A percentile compares a stretch with the other conserved stretches of the same genome.
These are phyloP conservation scores for Sepiola atlantica DNA, from an alignment of 2,888 invertebrate species.

Conservation along the genomic window DNA sequence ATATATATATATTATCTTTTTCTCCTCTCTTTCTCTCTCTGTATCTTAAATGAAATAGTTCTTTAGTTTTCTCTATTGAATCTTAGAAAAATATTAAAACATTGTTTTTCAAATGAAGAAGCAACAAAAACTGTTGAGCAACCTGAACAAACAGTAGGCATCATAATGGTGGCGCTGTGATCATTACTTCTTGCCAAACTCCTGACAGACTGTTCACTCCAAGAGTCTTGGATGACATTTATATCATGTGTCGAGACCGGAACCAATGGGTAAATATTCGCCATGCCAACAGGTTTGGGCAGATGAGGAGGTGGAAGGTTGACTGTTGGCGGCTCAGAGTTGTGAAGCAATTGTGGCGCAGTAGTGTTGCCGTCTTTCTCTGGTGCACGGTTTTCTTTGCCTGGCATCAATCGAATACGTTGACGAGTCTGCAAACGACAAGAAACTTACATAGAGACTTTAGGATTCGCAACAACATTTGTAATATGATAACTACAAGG, in stretches of 20 bases:
- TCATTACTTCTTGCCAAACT: slow-evolving; percentile 18
- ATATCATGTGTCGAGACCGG: not conserved
- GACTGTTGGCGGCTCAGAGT: not conserved
- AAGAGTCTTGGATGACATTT: slow-evolving; percentile 22
- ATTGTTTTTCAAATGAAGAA: not conserved
- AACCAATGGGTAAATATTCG: not conserved
- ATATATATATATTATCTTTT: not conserved
- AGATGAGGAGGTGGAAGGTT: not conserved
- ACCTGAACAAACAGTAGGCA: not conserved
- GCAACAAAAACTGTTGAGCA: not conserved
- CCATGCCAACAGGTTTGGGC: not conserved
- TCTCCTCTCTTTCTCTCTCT: not conserved
- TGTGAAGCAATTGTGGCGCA: not conserved
- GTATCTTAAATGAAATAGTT: not conserved
- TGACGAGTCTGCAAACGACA: not conserved
- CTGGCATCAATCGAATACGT: not conserved
- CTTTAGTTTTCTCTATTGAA: not conserved
- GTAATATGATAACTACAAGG: not conserved
- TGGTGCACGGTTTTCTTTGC: not conserved
- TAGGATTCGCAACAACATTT: not conserved
- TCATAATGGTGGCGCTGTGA: not conserved
- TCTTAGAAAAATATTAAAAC: not conserved
- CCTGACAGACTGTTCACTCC: slow-evolving; percentile 1
- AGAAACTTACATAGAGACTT: not conserved
- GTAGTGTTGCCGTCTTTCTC: not conserved